Base-by-base conservation (phyloP, 2,888 invertebrate genomes). In the Torymus tubicola region DNA sequence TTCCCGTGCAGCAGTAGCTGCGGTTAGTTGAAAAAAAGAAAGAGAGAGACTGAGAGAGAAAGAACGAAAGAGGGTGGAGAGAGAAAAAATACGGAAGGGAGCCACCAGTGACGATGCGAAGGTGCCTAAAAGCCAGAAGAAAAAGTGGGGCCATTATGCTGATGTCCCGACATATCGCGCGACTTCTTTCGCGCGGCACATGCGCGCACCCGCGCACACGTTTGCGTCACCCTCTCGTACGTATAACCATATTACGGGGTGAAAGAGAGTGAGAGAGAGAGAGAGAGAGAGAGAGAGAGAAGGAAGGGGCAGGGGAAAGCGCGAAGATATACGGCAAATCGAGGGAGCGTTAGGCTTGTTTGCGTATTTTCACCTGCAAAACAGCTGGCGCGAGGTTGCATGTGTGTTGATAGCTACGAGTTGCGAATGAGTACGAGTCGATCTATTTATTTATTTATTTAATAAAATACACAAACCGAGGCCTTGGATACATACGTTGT, bases 61-160 rank as follows among this genome's bases (percentile, higher is more conserved):
- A 31, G n/a, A 63, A 50, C 24, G 18, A 10, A 50, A 64, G 57
- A 53, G 63, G 5, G 63, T n/a, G 1, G 63, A 60, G 18, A 63
- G 61, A 81, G 75, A 81, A 74, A 82, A 83, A 42, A n/a, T 55
- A 63, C n/a, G 76, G 21, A 53, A 63, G 21, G 60, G n/a, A 31
- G 31, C 31, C 31, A 31, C 2, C 31, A 14, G 12, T 1, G 16
- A 4, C 63, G 60, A 61, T 60, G 82, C 77, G 80, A 85, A 31
- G 85, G 80, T 84, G 83, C 80, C 85, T 84, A 85, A 86, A 85
- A 86, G 85, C 84, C 81, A 78, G 73, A 80, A 83, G 85, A 84
- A 86, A 86, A 85, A 85, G 84, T 84, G 77, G 75, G 83, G 83
- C 84, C 84, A 86, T 87, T 87, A 87, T 84, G 86, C 81, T 86